Evolutionary conservation across 2,113 vertebrate genomes (phyloP), one percentile per base, ranked within the genome.

Genomic region (Hypanus sabinus): DNA sequence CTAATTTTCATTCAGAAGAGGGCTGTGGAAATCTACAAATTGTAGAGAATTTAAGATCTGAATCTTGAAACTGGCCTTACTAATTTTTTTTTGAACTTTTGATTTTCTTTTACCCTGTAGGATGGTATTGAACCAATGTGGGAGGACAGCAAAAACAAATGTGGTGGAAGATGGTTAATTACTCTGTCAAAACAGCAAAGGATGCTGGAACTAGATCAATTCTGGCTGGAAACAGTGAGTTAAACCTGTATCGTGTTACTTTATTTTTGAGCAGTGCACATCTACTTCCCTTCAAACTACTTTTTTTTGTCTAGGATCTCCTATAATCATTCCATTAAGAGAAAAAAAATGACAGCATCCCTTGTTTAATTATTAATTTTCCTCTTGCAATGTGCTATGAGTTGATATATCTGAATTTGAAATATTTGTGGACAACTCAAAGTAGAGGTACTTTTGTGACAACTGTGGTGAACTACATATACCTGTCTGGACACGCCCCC

Each of bases 81-180:
- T 24, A 33, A 20, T n/a, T 18, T 94, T 83, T 83, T 22, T 46
- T 33, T 38, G 22, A 60, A 11, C 90, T 85, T 62, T 88, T 20
- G 68, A 27, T 30, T 94, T 11, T 38, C n/a, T n/a, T 36, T 5
- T 33, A 24, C 18, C 68, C 71, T 73, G 71, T 94, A 98, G 98
- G 97, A 98, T 0, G 98, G 98, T 57, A 98, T 98, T 0, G 96
- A 97, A 94, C 98, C 98, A 65, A 98, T 98, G 98, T 98, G 98
- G 98, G 98, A 98, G 95, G 98, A 98, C 94, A 95, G 62, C 94
- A 96, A 95, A 94, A 98, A 98, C 94, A 98, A 98, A 94, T 95
- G 96, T 5, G 98, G 98, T 0, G 98, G 98, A 81, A 97, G 98
- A 94, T 98, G 98, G 98, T 96, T 98, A 65, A 96, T 98, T 94